A percentile compares a stretch with the other conserved stretches of the same genome.
These are phyloP conservation scores for Myocastor coypus DNA, from an alignment of 2,113 vertebrate species.

Conservation along the genomic window DNA sequence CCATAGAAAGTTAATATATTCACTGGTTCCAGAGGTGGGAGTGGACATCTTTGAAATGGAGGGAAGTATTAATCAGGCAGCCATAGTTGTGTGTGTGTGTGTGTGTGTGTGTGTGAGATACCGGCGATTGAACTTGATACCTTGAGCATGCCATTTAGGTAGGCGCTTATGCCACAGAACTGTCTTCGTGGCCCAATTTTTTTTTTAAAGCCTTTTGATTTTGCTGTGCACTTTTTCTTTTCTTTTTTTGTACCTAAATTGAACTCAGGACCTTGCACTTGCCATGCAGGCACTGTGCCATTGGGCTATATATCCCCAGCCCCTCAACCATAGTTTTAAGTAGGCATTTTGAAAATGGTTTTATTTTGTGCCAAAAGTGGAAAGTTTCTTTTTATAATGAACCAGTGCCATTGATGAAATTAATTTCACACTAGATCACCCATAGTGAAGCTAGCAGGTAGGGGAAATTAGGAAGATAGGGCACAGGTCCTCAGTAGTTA, in stretches of 20 bases:
- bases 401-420: background rate
- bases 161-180: too few relatives aligned
- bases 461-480: background rate
- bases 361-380: background rate
- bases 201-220: too few relatives aligned
- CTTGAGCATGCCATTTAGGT: too few relatives aligned
- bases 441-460: background rate
- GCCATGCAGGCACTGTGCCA: too few relatives aligned
- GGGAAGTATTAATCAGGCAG: background rate
- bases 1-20: background rate
- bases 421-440: background rate
- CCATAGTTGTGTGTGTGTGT: background rate
- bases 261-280: too few relatives aligned
- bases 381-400: background rate
- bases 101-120: too few relatives aligned
- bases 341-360: conserved; percentile 21
- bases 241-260: too few relatives aligned
- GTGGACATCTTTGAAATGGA: background rate
- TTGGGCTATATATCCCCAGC: too few relatives aligned
- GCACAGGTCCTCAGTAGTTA: background rate
- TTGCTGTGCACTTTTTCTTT: too few relatives aligned
- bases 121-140: too few relatives aligned
- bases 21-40: background rate
- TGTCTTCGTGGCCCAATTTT: too few relatives aligned
- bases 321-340: background rate